Conservation (phyloP, 2,888 invertebrate species). For the Heliconius erato region DNA sequence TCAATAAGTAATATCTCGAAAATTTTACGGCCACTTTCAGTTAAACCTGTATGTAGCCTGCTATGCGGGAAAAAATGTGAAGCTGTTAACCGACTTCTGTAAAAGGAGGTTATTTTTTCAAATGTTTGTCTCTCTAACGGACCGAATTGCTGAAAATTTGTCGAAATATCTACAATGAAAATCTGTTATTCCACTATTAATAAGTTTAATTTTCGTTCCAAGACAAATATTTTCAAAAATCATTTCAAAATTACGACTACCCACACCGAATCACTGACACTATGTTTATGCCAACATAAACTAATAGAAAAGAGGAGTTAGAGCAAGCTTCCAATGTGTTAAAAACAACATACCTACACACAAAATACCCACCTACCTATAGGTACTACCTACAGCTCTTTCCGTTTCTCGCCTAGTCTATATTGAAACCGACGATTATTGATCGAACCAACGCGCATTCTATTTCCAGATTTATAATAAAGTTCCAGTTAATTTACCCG, state of each 20-base stretch:
- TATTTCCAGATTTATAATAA: constrained; percentile 27
- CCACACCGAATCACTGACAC: not conserved
- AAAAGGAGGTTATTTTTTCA: too few species aligned
- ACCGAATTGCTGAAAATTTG: too few species aligned
- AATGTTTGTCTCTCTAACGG: too few species aligned
- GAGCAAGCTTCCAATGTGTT: not conserved
- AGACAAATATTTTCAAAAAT: too few species aligned
- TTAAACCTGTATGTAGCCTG: too few species aligned
- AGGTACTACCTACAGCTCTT: not conserved
- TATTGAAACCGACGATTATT: constrained; percentile 16
- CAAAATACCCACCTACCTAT: not conserved
- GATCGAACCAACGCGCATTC: constrained; percentile 15
- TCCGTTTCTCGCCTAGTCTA: constrained; percentile 24
- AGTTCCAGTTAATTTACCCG: constrained; percentile 19
- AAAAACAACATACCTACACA: not conserved
- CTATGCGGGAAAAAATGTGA: too few species aligned
- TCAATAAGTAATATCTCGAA: too few species aligned
- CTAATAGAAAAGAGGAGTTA: not conserved
- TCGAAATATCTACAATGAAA: too few species aligned
- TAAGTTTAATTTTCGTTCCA: too few species aligned
- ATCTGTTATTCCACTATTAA: too few species aligned
- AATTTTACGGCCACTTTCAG: too few species aligned
- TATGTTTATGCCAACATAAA: not conserved
- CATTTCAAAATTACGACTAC: not conserved
- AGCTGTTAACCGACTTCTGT: too few species aligned